Conservation (phyloP, 2,797 vertebrate genomes). For the Coluber constrictor region DNA sequence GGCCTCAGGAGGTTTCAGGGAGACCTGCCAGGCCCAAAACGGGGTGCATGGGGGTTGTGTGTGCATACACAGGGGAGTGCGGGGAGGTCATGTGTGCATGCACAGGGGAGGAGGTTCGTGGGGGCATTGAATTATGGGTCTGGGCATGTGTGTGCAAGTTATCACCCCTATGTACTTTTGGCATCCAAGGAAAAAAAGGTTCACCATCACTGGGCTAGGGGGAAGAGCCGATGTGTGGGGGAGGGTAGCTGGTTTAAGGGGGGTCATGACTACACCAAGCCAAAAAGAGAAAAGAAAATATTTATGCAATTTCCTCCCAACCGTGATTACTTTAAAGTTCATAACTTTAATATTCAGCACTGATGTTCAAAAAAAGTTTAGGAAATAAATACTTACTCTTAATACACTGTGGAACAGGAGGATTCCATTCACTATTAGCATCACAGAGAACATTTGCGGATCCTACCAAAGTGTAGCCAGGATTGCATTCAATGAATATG, state of each 20-base stretch:
- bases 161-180: too few relatives aligned
- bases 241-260: too few relatives aligned
- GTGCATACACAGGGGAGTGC: too few relatives aligned
- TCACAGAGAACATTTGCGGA: fast-evolving
- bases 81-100: too few relatives aligned
- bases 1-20: too few relatives aligned
- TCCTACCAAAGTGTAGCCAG: background rate
- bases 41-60: too few relatives aligned
- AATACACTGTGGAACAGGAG: background rate
- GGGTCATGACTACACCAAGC: background rate
- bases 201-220: background rate
- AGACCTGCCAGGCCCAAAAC: too few relatives aligned
- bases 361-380: background rate
- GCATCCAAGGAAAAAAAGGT: too few relatives aligned
- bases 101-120: too few relatives aligned
- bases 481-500: background rate
- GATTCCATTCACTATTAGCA: background rate
- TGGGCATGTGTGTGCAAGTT: too few relatives aligned
- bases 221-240: too few relatives aligned
- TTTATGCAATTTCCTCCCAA: background rate
- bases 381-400: background rate
- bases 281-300: background rate
- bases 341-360: background rate
- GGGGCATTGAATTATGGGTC: too few relatives aligned
- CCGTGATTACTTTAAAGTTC: background rate